Base-by-base conservation (phyloP, 2,797 vertebrate genomes). In the Mallotus villosus region DNA sequence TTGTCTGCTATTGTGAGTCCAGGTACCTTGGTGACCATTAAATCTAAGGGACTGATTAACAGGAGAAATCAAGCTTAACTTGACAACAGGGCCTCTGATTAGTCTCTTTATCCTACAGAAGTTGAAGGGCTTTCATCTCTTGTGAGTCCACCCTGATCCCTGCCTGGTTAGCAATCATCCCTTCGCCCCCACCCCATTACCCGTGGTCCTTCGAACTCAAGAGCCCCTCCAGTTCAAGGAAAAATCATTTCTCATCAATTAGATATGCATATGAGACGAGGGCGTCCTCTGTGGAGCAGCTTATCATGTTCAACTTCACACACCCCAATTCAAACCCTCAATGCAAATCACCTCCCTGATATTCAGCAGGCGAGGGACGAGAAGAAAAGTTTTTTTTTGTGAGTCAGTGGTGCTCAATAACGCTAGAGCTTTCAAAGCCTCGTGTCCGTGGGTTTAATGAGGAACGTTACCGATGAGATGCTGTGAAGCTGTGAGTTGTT, bases 261-360 rank as follows among this genome's bases (percentile, higher is more conserved):
- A 86, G 71, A 79, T 70, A 84, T 84, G 85, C 84, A 89, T 85
- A 90, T 88, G 83, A 89, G 82, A 74, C 57, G 66, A 75, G 77
- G 74, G 5, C 17, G 19, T 61, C 76, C 78, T 79, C 80, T 78
- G 73, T 75, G 64, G 69, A 83, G 86, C 84, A 82, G 82, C 83
- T 87, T 76, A 79, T 79, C 83, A 86, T 85, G 86, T 88, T 84
- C 84, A 85, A 89, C 84, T 87, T 89, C 87, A 89, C 84, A 87
- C 75, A 6, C 75, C 84, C 80, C 82, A 86, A 89, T 88, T 87
- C 37, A 88, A 87, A 85, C 46, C 78, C 82, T 75, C 82, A 87
- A 89, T 88, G 83, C 88, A 87, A 90, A 89, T 90, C 82, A 85
- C 87, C 84, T 85, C 83, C 83, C 82, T 77, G 66, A 73, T 81